Evolutionary conservation across 2,113 vertebrate genomes (phyloP), one percentile per base, ranked within the genome.

Genomic region (Urocolius indicus): DNA sequence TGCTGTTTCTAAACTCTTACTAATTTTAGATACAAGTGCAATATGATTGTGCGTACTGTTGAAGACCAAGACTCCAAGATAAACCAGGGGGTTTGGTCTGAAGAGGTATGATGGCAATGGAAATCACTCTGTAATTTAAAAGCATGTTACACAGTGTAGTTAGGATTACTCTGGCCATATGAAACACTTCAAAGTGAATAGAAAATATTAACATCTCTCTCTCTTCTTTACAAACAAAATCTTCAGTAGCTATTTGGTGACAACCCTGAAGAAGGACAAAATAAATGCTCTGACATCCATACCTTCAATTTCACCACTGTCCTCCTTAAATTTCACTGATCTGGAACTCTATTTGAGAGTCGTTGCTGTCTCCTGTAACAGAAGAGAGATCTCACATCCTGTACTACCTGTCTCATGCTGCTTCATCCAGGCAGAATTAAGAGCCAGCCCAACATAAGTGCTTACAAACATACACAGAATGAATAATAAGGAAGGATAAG

Each of bases 301-400:
- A 5, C 5, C 18, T 94, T 73, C 21, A 17, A 11, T 71, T 41
- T 84, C 16, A 20, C 21, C 20, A 3, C 10, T 41, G 1, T 12
- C 10, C 46, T 34, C 10, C 14, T 20, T 32, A 43, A 76, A 58
- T 51, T 61, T 32, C 57, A 32, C 17, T 22, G 1, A 20, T 54
- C n/a, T 80, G 57, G 27, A 81, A 26, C 2, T 0, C 29, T 32
- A 1, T 0, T 0, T 29, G 8, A 73, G 13, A 54, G 29, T 18
- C 2, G 1, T 7, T 88, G 36, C 68, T 54, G 23, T n/a, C 2
- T 55, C 26, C 22, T 45, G 22, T 9, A 77, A 46, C 22, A 69
- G 80, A 51, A 83, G n/a, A 55, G 26, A 67, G 11, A 58, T 32
- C 17, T 45, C 12, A 5, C 32, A 20, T 57, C 4, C 17, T 89